Conservation (phyloP, 2,888 invertebrate species). For the Metalampra italica region DNA sequence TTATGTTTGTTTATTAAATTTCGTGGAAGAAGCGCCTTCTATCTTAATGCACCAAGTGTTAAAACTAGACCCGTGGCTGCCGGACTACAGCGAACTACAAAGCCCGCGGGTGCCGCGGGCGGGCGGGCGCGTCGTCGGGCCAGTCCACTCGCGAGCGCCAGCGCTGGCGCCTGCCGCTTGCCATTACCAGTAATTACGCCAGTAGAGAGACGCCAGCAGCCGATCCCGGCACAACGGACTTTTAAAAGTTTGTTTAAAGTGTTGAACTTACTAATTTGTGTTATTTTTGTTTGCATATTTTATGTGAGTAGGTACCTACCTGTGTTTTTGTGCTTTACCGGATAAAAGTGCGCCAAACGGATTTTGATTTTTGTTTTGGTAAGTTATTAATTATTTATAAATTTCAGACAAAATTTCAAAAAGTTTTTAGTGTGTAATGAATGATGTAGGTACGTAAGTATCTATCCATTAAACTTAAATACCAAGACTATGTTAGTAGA, state of each 20-base stretch:
- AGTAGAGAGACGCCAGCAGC: not conserved
- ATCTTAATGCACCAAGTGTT: not conserved
- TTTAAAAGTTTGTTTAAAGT: not conserved
- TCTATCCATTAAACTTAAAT: too few relatives aligned
- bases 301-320: not conserved
- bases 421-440: too few relatives aligned
- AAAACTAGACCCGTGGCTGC: not conserved
- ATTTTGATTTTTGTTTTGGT: not conserved
- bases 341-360: not conserved
- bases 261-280: not conserved
- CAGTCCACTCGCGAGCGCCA: conserved; percentile 18
- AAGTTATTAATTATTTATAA: too few relatives aligned
- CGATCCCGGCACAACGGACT: not conserved
- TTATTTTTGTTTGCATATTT: not conserved
- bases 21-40: too few relatives aligned
- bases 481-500: too few relatives aligned
- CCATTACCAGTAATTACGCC: not conserved
- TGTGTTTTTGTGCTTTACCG: not conserved
- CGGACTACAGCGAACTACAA: not conserved
- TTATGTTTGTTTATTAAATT: too few relatives aligned
- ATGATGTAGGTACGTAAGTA: too few relatives aligned
- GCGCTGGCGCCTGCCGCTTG: not conserved
- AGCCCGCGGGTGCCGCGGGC: not conserved
- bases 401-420: too few relatives aligned
- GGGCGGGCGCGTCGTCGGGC: not conserved